phyloP scores from a whole-genome alignment of 2,888 invertebrate genomes.

The Ganaspis brasiliensis region DNA sequence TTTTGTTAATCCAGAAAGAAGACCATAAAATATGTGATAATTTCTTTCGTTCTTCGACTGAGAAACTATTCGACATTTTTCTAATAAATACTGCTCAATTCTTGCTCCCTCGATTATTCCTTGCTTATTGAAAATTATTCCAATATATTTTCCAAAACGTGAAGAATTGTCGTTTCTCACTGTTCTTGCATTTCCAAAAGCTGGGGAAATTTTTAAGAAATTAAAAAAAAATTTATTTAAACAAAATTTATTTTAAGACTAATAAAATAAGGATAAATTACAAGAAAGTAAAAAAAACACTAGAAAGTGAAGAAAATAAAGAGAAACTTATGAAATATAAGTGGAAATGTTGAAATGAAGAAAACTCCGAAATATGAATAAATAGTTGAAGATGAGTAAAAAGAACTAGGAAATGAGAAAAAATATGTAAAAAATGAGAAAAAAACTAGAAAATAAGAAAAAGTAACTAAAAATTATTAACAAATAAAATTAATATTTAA shows the following conservation, averaged over 20 bases:
- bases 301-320: too few relatives aligned
- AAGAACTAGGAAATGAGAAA: too few relatives aligned
- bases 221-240: background rate
- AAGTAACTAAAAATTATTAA: too few relatives aligned
- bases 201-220: conserved; percentile 79
- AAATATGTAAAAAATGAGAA: too few relatives aligned
- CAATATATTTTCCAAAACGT: conserved; percentile 97
- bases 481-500: too few relatives aligned
- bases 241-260: background rate
- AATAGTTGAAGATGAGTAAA: too few relatives aligned
- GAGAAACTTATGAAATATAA: too few relatives aligned
- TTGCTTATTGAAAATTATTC: conserved; percentile 91
- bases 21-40: conserved; percentile 97
- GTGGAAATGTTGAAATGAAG: too few relatives aligned
- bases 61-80: conserved; percentile 96
- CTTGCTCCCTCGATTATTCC: conserved; percentile 96
- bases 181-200: conserved; percentile 98
- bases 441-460: too few relatives aligned
- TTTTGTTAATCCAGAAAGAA: conserved; percentile 90
- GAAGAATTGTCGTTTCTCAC: conserved; percentile 98
- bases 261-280: too few relatives aligned
- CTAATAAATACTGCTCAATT: conserved; percentile 96
- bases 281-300: too few relatives aligned
- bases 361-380: too few relatives aligned
- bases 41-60: conserved; percentile 95